These are phyloP conservation scores for Protobothrops mucrosquamatus DNA, from an alignment of 2,113 vertebrate species.

Conservation along the genomic window DNA sequence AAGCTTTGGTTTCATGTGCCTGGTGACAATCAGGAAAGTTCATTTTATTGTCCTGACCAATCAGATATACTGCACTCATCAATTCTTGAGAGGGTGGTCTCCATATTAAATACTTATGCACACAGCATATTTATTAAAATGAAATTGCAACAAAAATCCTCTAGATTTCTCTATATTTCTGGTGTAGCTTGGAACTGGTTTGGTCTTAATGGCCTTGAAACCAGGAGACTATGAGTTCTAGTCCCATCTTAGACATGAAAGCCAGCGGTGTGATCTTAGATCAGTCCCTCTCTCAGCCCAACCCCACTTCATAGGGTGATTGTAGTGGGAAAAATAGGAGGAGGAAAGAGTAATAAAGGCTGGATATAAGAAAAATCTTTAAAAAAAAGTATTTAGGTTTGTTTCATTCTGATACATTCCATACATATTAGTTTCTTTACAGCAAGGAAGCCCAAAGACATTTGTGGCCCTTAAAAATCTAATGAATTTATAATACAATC, in stretches of 20 bases:
- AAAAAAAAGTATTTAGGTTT: too few species aligned
- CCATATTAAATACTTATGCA: not conserved
- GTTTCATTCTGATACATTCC: not conserved
- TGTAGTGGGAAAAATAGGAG: too few species aligned
- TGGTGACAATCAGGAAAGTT: not conserved
- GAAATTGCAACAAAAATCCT: not conserved
- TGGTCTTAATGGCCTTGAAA: not conserved
- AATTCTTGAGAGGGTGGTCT: not conserved
- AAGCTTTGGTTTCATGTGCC: not conserved
- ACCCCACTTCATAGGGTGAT: not conserved
- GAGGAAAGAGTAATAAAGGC: not conserved
- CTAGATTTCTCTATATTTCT: not conserved
- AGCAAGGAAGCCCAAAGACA: not conserved
- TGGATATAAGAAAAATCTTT: not conserved
- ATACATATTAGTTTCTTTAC: not conserved
- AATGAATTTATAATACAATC: not conserved
- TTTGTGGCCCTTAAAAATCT: not conserved
- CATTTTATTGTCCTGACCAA: not conserved
- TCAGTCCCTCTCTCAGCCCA: not conserved
- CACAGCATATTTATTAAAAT: not conserved
- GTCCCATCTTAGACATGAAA: too few species aligned
- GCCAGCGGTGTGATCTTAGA: not conserved
- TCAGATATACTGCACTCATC: not conserved
- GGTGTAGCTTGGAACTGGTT: not conserved
- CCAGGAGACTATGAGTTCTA: too few species aligned